Conservation (phyloP, 2,888 invertebrate species). For the Drosophila nr. perissopoda region DNA sequence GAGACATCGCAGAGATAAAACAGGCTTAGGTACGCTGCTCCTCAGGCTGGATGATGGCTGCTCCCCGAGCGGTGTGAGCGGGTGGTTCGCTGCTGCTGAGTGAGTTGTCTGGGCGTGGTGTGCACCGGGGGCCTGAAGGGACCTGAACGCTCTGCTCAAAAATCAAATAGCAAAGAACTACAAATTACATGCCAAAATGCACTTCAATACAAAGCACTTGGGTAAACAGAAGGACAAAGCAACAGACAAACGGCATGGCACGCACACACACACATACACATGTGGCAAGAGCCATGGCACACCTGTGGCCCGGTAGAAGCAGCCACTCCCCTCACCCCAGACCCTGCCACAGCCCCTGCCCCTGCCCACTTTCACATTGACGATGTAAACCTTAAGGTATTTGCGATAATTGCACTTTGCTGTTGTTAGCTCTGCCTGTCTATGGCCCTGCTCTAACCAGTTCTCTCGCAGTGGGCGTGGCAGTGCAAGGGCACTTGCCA, state of each 20-base stretch:
- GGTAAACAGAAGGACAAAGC: conserved; percentile 68
- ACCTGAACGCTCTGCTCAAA: conserved; percentile 44
- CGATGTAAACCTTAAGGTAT: conserved; percentile 82
- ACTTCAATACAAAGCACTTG: conserved; percentile 82
- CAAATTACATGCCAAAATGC: conserved; percentile 82
- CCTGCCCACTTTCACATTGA: conserved; percentile 40
- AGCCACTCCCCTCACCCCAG: not conserved
- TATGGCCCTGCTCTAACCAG: conserved; percentile 14
- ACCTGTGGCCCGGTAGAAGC: conserved; percentile 54
- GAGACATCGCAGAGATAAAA: conserved; percentile 55
- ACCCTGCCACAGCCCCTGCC: not conserved
- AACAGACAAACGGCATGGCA: conserved; percentile 43
- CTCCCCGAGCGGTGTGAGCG: not conserved
- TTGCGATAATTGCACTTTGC: conserved; percentile 82
- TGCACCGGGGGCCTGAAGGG: conserved; percentile 25
- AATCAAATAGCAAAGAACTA: conserved; percentile 81
- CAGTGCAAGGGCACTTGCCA: conserved; percentile 44
- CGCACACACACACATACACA: conserved; percentile 18
- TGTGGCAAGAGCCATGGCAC: conserved; percentile 47
- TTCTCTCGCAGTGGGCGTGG: conserved; percentile 34
- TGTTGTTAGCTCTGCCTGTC: conserved; percentile 57
- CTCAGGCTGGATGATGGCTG: not conserved
- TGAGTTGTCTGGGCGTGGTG: conserved; percentile 29
- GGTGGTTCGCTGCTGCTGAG: conserved; percentile 7
- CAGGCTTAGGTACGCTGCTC: conserved; percentile 34